Conservation (phyloP, 2,797 vertebrate species). For the Chromis chromis region DNA sequence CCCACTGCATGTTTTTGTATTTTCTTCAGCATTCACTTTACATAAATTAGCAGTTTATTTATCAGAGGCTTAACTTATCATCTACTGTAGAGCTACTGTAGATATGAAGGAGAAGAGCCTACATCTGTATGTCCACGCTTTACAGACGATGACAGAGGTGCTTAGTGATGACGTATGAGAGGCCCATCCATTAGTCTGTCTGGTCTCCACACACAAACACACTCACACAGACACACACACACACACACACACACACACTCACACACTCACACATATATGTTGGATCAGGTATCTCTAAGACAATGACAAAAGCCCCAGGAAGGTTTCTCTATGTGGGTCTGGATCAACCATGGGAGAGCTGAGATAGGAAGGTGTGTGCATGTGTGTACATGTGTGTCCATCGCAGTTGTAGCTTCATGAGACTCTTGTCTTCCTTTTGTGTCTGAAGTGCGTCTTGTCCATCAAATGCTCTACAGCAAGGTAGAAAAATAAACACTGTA, state of each 20-base stretch:
- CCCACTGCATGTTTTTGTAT: too few relatives aligned
- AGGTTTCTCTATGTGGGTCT: conserved; percentile 46
- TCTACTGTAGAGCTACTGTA: neutral
- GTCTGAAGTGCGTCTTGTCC: conserved; percentile 39
- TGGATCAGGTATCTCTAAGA: conserved; percentile 71
- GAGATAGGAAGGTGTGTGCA: conserved; percentile 31
- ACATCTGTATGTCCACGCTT: conserved; percentile 15
- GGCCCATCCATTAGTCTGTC: conserved; percentile 52
- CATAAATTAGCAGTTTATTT: neutral
- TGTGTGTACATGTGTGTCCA: conserved; percentile 12
- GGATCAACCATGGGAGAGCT: conserved; percentile 25
- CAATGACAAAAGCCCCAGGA: conserved; percentile 57
- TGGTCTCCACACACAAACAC: conserved; percentile 45
- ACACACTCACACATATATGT: conserved; percentile 23
- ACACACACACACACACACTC: too few relatives aligned
- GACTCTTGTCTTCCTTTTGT: conserved; percentile 44
- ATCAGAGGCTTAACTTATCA: neutral
- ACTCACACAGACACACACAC: conserved; percentile 20
- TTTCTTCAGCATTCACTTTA: too few relatives aligned
- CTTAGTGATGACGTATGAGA: conserved; percentile 66
- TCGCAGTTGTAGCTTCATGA: conserved; percentile 28
- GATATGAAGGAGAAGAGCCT: conserved; percentile 15
- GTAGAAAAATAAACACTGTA: neutral
- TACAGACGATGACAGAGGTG: conserved; percentile 27
- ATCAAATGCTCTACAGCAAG: conserved; percentile 8